Percentiles rank a stretch among this genome's conserved stretches.
Conservation (phyloP, 2,113 vertebrate species). For the Calidris pygmaea region DNA sequence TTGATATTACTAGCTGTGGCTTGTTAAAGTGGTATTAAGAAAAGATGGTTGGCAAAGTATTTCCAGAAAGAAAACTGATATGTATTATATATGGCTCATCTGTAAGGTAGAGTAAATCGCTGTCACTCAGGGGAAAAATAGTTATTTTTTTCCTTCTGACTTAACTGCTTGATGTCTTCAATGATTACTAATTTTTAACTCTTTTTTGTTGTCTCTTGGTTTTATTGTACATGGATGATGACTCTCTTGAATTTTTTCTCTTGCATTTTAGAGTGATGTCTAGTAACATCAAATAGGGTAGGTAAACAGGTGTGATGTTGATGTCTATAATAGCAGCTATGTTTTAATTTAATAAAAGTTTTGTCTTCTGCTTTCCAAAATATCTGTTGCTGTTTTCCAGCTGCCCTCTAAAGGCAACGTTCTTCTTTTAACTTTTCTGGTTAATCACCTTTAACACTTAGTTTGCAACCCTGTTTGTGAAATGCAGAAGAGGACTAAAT, state of each 20-base stretch:
- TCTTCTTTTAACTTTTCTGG: neutral
- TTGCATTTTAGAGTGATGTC: neutral
- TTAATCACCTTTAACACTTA: neutral
- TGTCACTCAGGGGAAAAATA: neutral
- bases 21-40: conserved; percentile 27
- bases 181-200: neutral
- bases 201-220: neutral
- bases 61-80: conserved; percentile 29
- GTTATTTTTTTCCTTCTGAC: neutral
- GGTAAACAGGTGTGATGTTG: neutral
- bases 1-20: neutral
- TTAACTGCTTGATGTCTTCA: neutral
- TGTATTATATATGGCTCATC: neutral
- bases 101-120: neutral
- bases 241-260: neutral
- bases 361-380: neutral
- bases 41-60: neutral
- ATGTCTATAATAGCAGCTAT: neutral
- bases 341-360: neutral
- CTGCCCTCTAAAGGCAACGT: neutral
- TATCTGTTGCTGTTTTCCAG: neutral
- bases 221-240: neutral
- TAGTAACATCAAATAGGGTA: neutral
- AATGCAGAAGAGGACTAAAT: neutral
- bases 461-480: neutral